Evolutionary conservation across 1,140 invertebrate species (phyloP).

Genomic region (Glossosoma conforme): DNA sequence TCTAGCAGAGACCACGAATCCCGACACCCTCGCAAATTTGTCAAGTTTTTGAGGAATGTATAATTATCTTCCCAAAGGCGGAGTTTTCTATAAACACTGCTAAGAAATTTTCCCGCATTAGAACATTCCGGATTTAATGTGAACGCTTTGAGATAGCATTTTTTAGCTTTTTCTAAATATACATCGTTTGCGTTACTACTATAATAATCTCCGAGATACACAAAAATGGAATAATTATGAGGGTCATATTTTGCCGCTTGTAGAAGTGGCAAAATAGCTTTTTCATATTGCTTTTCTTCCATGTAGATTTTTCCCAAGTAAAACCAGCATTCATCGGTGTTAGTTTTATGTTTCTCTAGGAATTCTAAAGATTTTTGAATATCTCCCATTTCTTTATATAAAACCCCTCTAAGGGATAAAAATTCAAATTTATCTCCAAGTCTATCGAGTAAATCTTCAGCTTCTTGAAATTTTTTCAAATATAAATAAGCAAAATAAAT

Average conservation of each 20-base stretch:
- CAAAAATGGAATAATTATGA: conserved; percentile 65
- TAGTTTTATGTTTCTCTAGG: conserved; percentile 42
- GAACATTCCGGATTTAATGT: conserved; percentile 64
- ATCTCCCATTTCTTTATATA: conserved; percentile 47
- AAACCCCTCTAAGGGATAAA: conserved; percentile 38
- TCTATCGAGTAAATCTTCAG: conserved; percentile 32
- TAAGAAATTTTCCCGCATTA: conserved; percentile 66
- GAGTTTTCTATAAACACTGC: conserved; percentile 65
- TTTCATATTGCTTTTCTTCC: conserved; percentile 55
- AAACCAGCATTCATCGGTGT: conserved; percentile 52
- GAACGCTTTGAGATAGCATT: conserved; percentile 80
- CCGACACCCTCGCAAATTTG: conserved; percentile 24
- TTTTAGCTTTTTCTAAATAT: conserved; percentile 63
- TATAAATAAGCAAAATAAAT: conserved; percentile 33
- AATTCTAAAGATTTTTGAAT: conserved; percentile 51
- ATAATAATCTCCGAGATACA: conserved; percentile 75
- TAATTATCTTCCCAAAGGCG: conserved; percentile 66
- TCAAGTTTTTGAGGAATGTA: conserved; percentile 51
- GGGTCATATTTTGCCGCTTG: conserved; percentile 72
- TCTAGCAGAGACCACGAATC: conserved; percentile 78
- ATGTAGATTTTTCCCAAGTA: conserved; percentile 64
- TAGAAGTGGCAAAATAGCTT: conserved; percentile 59
- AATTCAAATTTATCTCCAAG: conserved; percentile 37
- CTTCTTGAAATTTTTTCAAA: conserved; percentile 33
- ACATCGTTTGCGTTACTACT: conserved; percentile 43